phyloP scores from a whole-genome alignment of 2,113 vertebrate genomes.

The Chionodraco myersi region DNA sequence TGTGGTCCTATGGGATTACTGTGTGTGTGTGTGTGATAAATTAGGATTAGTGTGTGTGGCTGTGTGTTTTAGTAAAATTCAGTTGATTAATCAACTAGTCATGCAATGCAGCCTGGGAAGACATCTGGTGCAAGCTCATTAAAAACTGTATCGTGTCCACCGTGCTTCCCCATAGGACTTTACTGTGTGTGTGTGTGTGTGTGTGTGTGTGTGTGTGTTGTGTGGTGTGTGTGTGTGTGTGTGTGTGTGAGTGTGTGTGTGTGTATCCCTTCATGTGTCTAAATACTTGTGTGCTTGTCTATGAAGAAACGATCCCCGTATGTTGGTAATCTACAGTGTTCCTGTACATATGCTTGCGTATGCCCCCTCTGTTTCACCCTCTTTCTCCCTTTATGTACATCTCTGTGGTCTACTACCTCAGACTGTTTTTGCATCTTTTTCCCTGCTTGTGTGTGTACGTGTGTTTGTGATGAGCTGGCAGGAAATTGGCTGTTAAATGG shows the following conservation, averaged over 20 bases:
- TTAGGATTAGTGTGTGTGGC: conserved; percentile 53
- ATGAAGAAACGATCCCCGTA: conserved; percentile 20
- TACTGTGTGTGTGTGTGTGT: conserved; percentile 16
- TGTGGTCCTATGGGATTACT: conserved; percentile 53
- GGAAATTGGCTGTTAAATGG: conserved; percentile 77
- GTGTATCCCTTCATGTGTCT: conserved; percentile 18
- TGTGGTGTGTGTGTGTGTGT: conserved; percentile 4
- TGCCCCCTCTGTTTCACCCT: conserved; percentile 23
- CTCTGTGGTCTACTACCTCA: conserved; percentile 37
- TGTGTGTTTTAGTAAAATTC: conserved; percentile 48
- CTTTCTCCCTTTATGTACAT: conserved; percentile 15
- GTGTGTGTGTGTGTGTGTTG: not conserved
- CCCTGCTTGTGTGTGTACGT: conserved; percentile 27
- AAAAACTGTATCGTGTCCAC: conserved; percentile 71
- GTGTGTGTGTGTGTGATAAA: conserved; percentile 57
- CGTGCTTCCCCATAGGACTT: conserved; percentile 49
- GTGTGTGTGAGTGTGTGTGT: conserved; percentile 19
- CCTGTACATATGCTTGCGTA: conserved; percentile 26
- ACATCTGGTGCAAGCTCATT: conserved; percentile 80
- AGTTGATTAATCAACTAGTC: conserved; percentile 78
- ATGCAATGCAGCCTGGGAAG: conserved; percentile 60
- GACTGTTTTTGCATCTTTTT: conserved; percentile 33
- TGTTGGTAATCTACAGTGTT: conserved; percentile 9
- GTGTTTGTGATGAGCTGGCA: conserved; percentile 70
- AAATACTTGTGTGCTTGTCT: conserved; percentile 40